Percentiles rank a stretch among this genome's conserved stretches.
phyloP scores from a whole-genome alignment of 2,797 vertebrate species.

The Spheniscus humboldti region DNA sequence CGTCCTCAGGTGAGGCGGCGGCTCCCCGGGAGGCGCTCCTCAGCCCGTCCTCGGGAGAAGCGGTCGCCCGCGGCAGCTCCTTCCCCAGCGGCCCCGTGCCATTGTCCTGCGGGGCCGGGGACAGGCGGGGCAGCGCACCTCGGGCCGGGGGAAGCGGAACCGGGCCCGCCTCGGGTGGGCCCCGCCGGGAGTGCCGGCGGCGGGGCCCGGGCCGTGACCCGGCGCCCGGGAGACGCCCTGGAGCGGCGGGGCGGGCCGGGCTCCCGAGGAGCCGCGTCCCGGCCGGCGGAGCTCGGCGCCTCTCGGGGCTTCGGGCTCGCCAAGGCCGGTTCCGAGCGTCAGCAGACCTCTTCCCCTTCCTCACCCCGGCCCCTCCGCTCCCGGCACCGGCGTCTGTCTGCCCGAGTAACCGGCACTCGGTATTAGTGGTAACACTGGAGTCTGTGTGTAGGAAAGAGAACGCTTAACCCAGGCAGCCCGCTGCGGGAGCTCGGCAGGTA shows the following conservation, averaged over 20 bases:
- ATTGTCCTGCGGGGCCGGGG: background rate
- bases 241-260: background rate
- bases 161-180: background rate
- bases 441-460: fast-evolving
- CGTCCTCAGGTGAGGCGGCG: background rate
- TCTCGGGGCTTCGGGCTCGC: background rate
- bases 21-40: background rate
- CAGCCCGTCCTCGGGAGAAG: background rate
- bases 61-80: background rate
- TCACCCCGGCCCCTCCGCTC: background rate
- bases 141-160: background rate
- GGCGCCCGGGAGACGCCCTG: background rate
- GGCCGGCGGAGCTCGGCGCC: background rate
- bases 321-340: background rate
- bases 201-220: background rate
- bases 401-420: fast-evolving
- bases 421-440: background rate
- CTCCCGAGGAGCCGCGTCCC: background rate
- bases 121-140: background rate
- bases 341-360: background rate
- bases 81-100: background rate
- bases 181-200: too few relatives aligned
- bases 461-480: fast-evolving
- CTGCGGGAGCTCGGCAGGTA: background rate
- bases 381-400: fast-evolving